Evolutionary conservation across 2,113 vertebrate genomes (phyloP), one percentile per base, ranked within the genome.

Genomic region (Leuciscus idus): DNA sequence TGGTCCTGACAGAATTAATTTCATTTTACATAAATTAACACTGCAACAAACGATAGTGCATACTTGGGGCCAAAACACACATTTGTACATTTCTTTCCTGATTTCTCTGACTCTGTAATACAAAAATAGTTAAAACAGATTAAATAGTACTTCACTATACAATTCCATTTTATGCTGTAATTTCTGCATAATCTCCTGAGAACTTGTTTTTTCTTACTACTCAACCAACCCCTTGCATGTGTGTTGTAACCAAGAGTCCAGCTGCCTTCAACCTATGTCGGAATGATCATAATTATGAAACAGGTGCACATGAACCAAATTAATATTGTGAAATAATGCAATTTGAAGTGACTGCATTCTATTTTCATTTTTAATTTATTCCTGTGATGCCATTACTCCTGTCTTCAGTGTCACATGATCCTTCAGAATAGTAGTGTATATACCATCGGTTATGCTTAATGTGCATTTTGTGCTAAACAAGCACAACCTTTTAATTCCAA

Each of bases 61-160:
- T 85, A 13, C 28, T 62, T 84, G 57, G 74, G 33, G 74, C 57
- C 19, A 66, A 74, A 57, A 82, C n/a, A 66, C n/a, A 46, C 13
- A 73, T 52, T 75, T 10, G 23, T 30, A 75, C 57, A 79, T 11
- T 85, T 61, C 9, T 39, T 43, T 43, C 4, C 36, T 43, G 30
- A 72, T 72, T 43, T 72, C 10, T 72, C 10, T 72, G 36, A 23
- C 9, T 72, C 19, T 46, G 4, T 76, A 33, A 30, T 19, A 30
- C 26, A 15, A 21, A 82, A 74, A 86, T 23, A 19, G 0, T 57
- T 19, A 19, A 46, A 17, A 33, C 17, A 10, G 33, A 75, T 66
- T 81, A 66, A 55, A 33, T 7, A 87, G 17, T 11, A 21, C 13
- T 46, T 61, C 2, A 46, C 43, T 57, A 5, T 80, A 23, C 19